Evolutionary conservation across 2,113 vertebrate species (phyloP).

Genomic region (Typhlomys cinereus): DNA sequence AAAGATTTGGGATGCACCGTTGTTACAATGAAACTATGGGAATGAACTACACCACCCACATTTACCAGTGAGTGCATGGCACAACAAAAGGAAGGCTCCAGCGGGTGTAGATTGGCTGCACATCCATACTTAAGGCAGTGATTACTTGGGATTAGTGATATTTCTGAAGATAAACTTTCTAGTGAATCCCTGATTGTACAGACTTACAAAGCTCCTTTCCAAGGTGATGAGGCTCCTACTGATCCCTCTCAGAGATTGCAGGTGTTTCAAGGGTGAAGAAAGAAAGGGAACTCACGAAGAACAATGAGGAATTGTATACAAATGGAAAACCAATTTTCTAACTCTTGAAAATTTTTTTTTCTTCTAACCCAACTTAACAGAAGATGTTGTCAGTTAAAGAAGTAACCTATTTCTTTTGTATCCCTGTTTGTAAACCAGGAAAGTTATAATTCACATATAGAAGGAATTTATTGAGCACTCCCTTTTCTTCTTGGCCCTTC

Average conservation of each 20-base stretch:
- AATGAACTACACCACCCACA: background rate
- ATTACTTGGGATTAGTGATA: background rate
- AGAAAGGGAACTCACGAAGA: background rate
- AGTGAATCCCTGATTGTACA: background rate
- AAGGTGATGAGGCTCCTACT: background rate
- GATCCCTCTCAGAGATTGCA: background rate
- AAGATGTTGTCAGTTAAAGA: background rate
- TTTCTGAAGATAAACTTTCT: constrained; percentile 35
- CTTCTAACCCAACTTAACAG: background rate
- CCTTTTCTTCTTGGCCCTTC: background rate
- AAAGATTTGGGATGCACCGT: background rate
- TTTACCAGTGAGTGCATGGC: background rate
- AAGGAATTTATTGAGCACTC: background rate
- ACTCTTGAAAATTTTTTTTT: background rate
- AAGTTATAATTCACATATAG: background rate
- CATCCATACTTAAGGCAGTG: background rate
- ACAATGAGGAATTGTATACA: background rate
- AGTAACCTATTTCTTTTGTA: background rate
- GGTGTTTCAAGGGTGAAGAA: background rate
- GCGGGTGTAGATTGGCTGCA: background rate
- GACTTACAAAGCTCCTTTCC: background rate
- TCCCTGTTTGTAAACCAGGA: constrained; percentile 21
- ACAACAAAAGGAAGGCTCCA: background rate
- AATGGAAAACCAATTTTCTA: background rate
- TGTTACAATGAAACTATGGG: background rate